A percentile compares a stretch with the other conserved stretches of the same genome.
These are phyloP conservation scores for Mormyrus hasselquistii DNA, from an alignment of 2,797 vertebrate genomes.

Conservation along the genomic window DNA sequence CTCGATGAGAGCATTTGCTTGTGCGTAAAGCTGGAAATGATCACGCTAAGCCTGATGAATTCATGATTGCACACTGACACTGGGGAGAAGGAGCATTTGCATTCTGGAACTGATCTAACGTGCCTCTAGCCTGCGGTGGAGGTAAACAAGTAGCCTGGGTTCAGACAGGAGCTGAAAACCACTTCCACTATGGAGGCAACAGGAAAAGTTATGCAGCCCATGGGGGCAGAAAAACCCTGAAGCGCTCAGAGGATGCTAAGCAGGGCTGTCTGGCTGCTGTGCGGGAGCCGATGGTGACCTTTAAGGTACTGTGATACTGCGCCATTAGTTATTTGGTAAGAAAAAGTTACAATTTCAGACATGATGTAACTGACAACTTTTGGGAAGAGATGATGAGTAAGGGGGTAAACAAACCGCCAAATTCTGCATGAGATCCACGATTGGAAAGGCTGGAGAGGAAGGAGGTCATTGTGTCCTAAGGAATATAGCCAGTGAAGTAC, in stretches of 20 bases:
- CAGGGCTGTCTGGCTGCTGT: neutral
- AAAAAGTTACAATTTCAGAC: neutral
- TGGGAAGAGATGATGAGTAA: neutral
- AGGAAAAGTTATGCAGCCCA: neutral
- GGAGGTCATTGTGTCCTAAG: neutral
- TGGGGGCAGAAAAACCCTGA: constrained; percentile 1
- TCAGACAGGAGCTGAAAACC: neutral
- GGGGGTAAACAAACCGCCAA: neutral
- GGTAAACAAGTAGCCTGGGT: constrained; percentile 6
- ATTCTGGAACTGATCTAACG: neutral
- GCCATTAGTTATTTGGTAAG: neutral
- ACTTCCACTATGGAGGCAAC: neutral
- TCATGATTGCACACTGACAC: neutral
- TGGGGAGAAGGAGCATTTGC: neutral
- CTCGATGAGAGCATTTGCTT: neutral
- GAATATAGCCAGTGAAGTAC: neutral
- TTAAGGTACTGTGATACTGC: constrained; percentile 4
- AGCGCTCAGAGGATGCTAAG: neutral
- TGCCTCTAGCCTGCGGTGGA: neutral
- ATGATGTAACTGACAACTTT: constrained; percentile 9
- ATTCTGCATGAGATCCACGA: neutral
- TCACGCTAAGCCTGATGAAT: neutral
- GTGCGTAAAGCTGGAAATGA: neutral
- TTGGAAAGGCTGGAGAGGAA: neutral
- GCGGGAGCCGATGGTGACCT: neutral